phyloP scores from a whole-genome alignment of 1,140 invertebrate genomes.

The Conus ventricosus region DNA sequence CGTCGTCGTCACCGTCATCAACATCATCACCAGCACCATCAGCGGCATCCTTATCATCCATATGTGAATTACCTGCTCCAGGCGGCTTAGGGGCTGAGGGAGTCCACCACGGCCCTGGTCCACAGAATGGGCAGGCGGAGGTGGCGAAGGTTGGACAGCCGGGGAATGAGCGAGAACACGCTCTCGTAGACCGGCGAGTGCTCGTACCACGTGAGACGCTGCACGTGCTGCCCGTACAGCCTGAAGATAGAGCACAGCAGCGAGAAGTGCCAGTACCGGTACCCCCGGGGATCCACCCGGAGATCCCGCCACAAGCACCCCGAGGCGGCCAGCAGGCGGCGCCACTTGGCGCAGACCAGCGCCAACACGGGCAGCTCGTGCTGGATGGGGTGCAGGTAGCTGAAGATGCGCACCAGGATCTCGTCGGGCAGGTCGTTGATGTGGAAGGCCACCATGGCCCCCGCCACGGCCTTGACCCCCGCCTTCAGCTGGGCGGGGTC shows the following conservation, averaged over 20 bases:
- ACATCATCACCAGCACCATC: not conserved
- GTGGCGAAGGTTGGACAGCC: conserved; percentile 56
- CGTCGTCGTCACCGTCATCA: not conserved
- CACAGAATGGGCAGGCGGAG: conserved; percentile 66
- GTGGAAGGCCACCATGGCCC: not conserved
- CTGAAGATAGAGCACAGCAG: conserved; percentile 63
- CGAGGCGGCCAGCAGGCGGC: conserved; percentile 52
- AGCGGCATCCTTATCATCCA: not conserved
- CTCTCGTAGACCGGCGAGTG: conserved; percentile 66
- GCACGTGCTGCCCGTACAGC: conserved; percentile 64
- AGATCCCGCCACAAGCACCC: conserved; percentile 62
- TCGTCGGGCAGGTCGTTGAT: conserved; percentile 65
- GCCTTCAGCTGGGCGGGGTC: not conserved
- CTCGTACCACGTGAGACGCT: conserved; percentile 64
- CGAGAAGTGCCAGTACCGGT: conserved; percentile 60
- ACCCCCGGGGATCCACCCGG: conserved; percentile 59
- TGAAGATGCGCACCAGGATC: conserved; percentile 60
- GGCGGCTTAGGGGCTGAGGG: conserved; percentile 46
- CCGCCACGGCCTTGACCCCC: not conserved
- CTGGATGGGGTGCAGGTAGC: conserved; percentile 61
- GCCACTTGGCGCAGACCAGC: conserved; percentile 66
- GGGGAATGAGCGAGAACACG: conserved; percentile 62
- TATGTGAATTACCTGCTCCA: conserved; percentile 54
- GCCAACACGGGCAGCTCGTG: conserved; percentile 60
- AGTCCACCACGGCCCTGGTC: conserved; percentile 61